Base-by-base conservation (phyloP, 2,888 invertebrate genomes). In the Rhabditoides inermis region DNA sequence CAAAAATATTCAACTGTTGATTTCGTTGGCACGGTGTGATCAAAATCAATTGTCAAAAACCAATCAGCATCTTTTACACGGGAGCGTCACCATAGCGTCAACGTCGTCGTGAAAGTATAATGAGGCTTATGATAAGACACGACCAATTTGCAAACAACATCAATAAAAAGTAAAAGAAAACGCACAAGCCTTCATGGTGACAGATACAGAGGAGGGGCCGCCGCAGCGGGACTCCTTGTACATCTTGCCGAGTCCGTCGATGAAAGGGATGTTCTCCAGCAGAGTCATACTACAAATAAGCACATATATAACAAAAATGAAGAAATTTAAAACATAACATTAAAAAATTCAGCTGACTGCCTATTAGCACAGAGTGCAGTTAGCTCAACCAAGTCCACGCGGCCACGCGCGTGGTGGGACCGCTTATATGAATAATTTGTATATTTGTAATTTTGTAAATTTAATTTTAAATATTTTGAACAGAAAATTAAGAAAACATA, bases 151-250 rank as follows among this genome's bases (percentile, higher is more conserved):
- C 27, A 41, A 53, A 37, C 12, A 54, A 47, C 23, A 25, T 26
- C n/a, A 12, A 7, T n/a, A 44, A 18, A 20, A 27, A n/a, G 15
- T 25, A 10, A 53, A 5, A 26, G 18, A 55, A 42, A 47, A 53
- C 87, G 85, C 83, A 89, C 90, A 92, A 83, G 88, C 84, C 81
- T 92, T 94, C 83, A 92, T 89, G 39, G 89, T 88, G 78, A 92
- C 84, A 36, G 84, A 84, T 45, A 92, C 86, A 25, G 63, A 55
- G 25, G 54, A 53, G 4, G 68, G 53, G 30, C 69, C 69, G 15
- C 62, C 60, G 61, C 84, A 82, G 53, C 86, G 85, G n/a, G 88
- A 85, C 75, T 85, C 86, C 78, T 86, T 87, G 75, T 91, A 92
- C 73, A 94, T 79, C 78, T 86, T 85, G 44, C 86, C 85, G 49